A percentile compares a stretch with the other conserved stretches of the same genome.
These are phyloP conservation scores for Anguilla anguilla DNA, from an alignment of 2,797 vertebrate species.

Conservation along the genomic window DNA sequence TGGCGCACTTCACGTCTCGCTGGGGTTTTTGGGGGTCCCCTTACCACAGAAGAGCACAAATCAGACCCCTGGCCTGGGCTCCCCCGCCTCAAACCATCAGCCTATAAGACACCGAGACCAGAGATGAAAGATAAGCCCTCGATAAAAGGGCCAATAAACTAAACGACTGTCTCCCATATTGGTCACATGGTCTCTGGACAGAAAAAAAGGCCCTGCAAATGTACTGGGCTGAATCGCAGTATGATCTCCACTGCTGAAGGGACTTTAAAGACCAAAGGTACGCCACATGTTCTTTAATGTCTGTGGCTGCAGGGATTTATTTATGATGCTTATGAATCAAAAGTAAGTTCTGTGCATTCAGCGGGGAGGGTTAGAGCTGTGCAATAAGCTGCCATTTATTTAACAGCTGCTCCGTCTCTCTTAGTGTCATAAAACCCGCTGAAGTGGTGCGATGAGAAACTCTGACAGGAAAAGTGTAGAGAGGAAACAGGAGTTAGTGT, in stretches of 20 bases:
- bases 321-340: conserved; percentile 27
- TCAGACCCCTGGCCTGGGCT: background rate
- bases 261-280: conserved; percentile 30
- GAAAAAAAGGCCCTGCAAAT: conserved; percentile 15
- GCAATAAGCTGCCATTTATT: conserved; percentile 11
- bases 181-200: conserved; percentile 26
- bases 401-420: background rate
- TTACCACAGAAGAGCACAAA: conserved; percentile 40
- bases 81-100: conserved; percentile 9
- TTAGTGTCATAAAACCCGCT: background rate
- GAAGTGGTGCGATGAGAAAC: background rate
- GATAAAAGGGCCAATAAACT: conserved; percentile 9
- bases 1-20: background rate
- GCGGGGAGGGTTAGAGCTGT: background rate
- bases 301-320: conserved; percentile 16
- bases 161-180: conserved; percentile 6
- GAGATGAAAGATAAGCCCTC: conserved; percentile 24
- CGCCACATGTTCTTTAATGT: conserved; percentile 2
- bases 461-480: background rate
- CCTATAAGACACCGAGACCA: background rate
- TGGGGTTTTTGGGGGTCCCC: conserved; percentile 32
- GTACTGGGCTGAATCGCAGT: conserved; percentile 21
- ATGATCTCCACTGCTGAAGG: background rate
- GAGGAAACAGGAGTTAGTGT: background rate
- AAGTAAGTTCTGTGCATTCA: background rate